Base-by-base conservation (phyloP, 2,797 vertebrate genomes). In the Steatocranus sp. region DNA sequence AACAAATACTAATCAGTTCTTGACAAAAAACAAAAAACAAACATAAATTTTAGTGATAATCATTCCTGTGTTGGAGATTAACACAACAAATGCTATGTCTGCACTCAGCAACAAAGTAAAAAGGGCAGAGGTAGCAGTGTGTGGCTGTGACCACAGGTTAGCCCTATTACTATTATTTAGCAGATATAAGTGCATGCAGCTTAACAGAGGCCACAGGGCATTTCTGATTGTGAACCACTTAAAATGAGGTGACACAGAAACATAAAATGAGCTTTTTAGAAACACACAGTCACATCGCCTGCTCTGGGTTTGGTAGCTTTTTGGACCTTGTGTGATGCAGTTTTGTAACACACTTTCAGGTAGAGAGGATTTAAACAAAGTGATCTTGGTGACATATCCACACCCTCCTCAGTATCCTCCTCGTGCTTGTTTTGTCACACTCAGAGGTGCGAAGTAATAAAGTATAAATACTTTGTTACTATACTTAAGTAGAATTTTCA, bases 131-230 rank as follows among this genome's bases (percentile, higher is more conserved):
- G 38, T 5, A 32, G 30, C 36, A 15, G 15, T 49, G n/a, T 83
- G 58, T 58, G 41, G 73, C 23, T 76, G 73, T 70, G 50, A 82
- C 76, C 23, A 36, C 68, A 83, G 34, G 49, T 77, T 79, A 49
- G 32, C 27, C 6, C 82, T 83, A 84, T 90, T 83, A 54, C 74
- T 54, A 78, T 83, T 83, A 79, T 88, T 83, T 53, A 66, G 51
- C 17, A 53, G 61, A 79, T 63, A 8, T 34, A 74, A 78, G 51
- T 63, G 73, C 73, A 83, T 41, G 41, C 17, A 41, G 43, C 12
- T 54, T 43, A 77, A 38, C 36, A 58, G 38, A 82, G 75, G 80
- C 50, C 84, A 86, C n/a, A 14, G 63, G 79, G 79, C 38, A 80
- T 38, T 30, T 49, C 66, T 79, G 48, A 85, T 51, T 46, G 50